A percentile compares a stretch with the other conserved stretches of the same genome.
Evolutionary conservation across 2,113 vertebrate genomes (phyloP).

Genomic region (Oryzias curvinotus): DNA sequence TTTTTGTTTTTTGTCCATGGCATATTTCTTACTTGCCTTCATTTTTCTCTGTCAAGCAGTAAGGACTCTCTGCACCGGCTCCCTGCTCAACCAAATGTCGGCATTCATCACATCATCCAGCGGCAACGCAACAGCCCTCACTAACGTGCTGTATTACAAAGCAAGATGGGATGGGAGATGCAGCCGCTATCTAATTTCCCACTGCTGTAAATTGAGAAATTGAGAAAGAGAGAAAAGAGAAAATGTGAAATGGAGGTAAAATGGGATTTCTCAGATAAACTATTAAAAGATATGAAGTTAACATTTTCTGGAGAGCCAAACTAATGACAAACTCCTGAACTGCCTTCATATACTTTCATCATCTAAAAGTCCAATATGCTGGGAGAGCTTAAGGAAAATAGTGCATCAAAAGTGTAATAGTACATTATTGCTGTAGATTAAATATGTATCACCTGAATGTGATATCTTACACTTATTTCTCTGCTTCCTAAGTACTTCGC

Average conservation of each 20-base stretch:
- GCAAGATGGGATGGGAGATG: constrained; percentile 33
- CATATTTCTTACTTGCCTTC: constrained; percentile 1
- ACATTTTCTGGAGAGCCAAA: constrained; percentile 34
- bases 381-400: constrained; percentile 31
- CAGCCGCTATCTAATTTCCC: constrained; percentile 43
- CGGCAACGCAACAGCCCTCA: constrained; percentile 34
- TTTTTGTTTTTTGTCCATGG: neutral
- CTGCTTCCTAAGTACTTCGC: constrained; percentile 7
- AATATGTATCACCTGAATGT: constrained; percentile 45
- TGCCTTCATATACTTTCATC: constrained; percentile 25
- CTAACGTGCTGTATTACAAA: constrained; percentile 37
- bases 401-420: constrained; percentile 42
- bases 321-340: constrained; percentile 30
- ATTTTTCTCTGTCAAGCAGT: constrained; percentile 6
- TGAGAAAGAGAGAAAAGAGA: constrained; percentile 3
- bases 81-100: constrained; percentile 36
- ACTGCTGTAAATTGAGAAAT: constrained; percentile 25
- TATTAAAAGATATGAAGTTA: constrained; percentile 37
- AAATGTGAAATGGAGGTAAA: constrained; percentile 22
- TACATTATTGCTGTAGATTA: constrained; percentile 48
- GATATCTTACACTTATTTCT: constrained; percentile 44
- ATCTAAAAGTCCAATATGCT: constrained; percentile 23
- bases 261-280: constrained; percentile 31
- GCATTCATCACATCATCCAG: constrained; percentile 56
- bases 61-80: constrained; percentile 26